Evolutionary conservation across 2,113 vertebrate species (phyloP), one percentile per base, ranked within the genome.

Genomic region (Dendropsophus ebraccatus): DNA sequence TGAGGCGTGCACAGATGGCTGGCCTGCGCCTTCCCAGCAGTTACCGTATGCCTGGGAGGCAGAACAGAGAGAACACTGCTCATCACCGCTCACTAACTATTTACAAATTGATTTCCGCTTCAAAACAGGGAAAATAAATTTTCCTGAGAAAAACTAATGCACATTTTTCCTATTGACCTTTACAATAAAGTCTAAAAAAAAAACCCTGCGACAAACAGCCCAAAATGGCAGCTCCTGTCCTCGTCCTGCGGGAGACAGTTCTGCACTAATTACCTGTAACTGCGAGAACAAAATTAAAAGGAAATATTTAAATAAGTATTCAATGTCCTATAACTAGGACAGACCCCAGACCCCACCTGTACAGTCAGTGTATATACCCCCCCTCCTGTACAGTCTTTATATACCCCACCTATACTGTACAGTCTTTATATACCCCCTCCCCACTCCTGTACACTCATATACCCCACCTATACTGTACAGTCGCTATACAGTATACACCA

Each of bases 21-120:
- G 77, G 84, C 77, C 78, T 82, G 54, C 88, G 62, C 87, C 88
- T 87, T 89, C 78, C 83, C 86, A 89, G 87, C 76, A 88, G 86
- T 82, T 90, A 91, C 89, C 80, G 80, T 56, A 88, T 82, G 56
- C 86, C 90, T 88, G 23, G 1, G 79, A 91, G 87, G 77, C 75
- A 87, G 88, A 90, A 75, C 75, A 87, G 88, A 90, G 67, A 74
- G 88, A 90, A 89, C 17, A 5, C 75, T 88, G 90, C 84, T 85
- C 89, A 90, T 73, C 84, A 88, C 41, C 89, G 91, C 91, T 87
- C 93, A 91, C 85, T 69, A 87, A 90, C 90, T 90, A 72, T 86
- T 91, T 91, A 91, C 54, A 28, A 93, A 89, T 80, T 92, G 87
- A 90, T 91, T 92, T 91, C 70, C 32, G 50, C 23, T 50, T 86